A percentile compares a stretch with the other conserved stretches of the same genome.
Evolutionary conservation across 1,140 invertebrate genomes (phyloP).

Genomic region (Teleopsis dalmanni): DNA sequence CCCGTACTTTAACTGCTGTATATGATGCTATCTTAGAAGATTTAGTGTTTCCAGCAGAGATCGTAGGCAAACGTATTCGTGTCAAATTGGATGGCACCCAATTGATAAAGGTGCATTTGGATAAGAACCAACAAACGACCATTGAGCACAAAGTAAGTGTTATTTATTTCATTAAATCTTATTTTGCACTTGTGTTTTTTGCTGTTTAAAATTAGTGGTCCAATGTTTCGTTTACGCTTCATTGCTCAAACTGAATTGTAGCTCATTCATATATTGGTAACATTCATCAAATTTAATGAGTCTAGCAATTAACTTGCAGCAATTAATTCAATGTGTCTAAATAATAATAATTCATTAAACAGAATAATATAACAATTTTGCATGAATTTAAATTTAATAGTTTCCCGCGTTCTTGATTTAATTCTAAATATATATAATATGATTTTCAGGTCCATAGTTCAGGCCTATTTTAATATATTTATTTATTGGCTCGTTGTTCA

Average conservation of each 20-base stretch:
- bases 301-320: not conserved
- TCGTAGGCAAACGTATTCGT: conserved; percentile 96
- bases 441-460: no score
- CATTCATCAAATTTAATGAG: not conserved
- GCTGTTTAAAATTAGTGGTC: conserved; percentile 23
- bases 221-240: not conserved
- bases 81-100: conserved; percentile 93
- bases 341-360: no score
- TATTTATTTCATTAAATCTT: not conserved
- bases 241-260: not conserved
- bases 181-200: conserved; percentile 36
- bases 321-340: no score
- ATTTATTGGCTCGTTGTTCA: conserved; percentile 10
- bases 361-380: no score
- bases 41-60: conserved; percentile 97
- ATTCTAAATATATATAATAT: no score
- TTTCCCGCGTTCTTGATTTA: conserved; percentile 10
- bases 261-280: conserved; percentile 4
- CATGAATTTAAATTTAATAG: not conserved
- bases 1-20: conserved; percentile 89
- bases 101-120: conserved; percentile 96
- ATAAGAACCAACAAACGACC: conserved; percentile 97
- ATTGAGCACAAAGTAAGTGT: conserved; percentile 94
- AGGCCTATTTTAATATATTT: no score
- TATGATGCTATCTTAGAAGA: conserved; percentile 97